Base-by-base conservation (phyloP, 2,888 invertebrate genomes). In the Epirrhoe alternata region DNA sequence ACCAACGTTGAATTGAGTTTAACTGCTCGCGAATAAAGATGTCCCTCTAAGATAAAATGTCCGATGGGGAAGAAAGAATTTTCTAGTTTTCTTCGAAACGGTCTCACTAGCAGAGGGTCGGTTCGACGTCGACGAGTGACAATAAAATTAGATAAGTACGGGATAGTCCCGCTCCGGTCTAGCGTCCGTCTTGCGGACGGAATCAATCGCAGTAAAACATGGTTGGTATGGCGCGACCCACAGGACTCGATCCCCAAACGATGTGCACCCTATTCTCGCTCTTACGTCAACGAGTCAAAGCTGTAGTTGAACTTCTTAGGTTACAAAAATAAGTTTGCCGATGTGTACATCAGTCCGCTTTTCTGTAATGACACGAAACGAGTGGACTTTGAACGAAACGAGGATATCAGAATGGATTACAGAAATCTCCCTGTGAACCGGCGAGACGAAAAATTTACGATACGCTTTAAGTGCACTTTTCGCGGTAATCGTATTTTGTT, bases 91-190 rank as follows among this genome's bases (percentile, higher is more conserved):
- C 85, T 81, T 74, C 75, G 78, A 73, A 82, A 82, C 80, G 80
- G 78, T 82, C 80, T 82, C 78, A 74, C 79, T 76, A 75, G 80
- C 86, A 85, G 86, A 87, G 88, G 87, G 87, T 88, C 80, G 79
- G 80, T 79, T 78, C 77, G 82, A 80, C 83, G 82, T 82, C 84
- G 83, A 80, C 85, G 86, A 87, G 88, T 92, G 91, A 92, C 91
- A 92, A 91, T 92, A 92, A 92, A 92, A 92, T 92, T 91, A 92
- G 92, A 92, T 92, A 92, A 92, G 90, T 92, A 88, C 87, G 83
- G 89, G 88, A 90, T 87, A 87, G 87, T 84, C 84, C 80, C 83
- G 86, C 81, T 84, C 74, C 78, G 81, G 82, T 79, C 83, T 83
- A 73, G 81, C 83, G 83, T 87, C 86, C 86, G 87, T 86, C 88